These are phyloP conservation scores for Chlorospingus flavigularis DNA, from an alignment of 2,797 vertebrate genomes.

Conservation along the genomic window DNA sequence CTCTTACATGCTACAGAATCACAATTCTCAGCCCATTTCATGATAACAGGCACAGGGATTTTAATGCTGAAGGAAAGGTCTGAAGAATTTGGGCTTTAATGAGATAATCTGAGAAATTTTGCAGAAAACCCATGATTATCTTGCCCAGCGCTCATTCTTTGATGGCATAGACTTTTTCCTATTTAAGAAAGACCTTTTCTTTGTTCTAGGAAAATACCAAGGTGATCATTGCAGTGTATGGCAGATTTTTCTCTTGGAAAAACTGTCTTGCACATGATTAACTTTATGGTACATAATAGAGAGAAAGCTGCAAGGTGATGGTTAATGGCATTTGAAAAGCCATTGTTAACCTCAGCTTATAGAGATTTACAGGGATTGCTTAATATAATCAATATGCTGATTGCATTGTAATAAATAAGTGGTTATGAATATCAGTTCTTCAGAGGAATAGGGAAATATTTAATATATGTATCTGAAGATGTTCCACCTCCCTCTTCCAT, in stretches of 20 bases:
- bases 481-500: not conserved
- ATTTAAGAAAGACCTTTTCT: constrained; percentile 64
- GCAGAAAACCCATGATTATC: not conserved
- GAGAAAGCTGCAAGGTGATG: constrained; percentile 67
- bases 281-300: constrained; percentile 64
- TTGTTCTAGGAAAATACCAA: constrained; percentile 69
- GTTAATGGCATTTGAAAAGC: constrained; percentile 68
- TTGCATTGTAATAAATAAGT: constrained; percentile 39
- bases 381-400: constrained; percentile 63
- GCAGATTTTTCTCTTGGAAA: constrained; percentile 66
- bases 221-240: constrained; percentile 53
- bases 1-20: not conserved
- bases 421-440: constrained; percentile 23
- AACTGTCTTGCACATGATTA: constrained; percentile 68
- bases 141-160: constrained; percentile 11
- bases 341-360: constrained; percentile 45
- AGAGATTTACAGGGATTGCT: constrained; percentile 38
- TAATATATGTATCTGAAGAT: not conserved
- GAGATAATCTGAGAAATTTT: constrained; percentile 15
- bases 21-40: not conserved
- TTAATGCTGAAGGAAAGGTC: not conserved
- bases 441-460: not conserved
- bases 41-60: not conserved
- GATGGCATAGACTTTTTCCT: constrained; percentile 35
- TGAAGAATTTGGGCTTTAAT: not conserved